These are phyloP conservation scores for Aurelia sp. DNA, from an alignment of 30 jellyfish, hydroid and myxozoan genomes.

Conservation along the genomic window DNA sequence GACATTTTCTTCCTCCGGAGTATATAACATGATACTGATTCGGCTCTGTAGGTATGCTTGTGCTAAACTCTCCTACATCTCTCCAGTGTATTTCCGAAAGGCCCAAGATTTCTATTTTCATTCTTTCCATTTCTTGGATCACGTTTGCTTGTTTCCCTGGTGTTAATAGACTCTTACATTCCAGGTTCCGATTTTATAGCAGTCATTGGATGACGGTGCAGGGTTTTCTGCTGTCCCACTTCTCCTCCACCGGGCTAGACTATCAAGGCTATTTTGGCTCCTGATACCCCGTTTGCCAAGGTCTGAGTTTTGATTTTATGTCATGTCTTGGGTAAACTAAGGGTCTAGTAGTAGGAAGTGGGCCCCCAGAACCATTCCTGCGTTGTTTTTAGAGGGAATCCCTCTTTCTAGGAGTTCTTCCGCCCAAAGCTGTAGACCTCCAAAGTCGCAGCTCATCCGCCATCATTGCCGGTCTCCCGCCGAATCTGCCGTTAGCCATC, in stretches of 20 bases:
- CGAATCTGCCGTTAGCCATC: not conserved
- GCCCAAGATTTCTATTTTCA: constrained; percentile 9
- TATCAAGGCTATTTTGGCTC: too few species aligned
- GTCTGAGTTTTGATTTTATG: too few species aligned
- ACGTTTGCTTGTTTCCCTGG: constrained; percentile 4
- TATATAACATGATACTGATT: not conserved
- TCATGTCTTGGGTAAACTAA: too few species aligned
- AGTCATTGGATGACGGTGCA: constrained; percentile 46
- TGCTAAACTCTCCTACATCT: constrained; percentile 2
- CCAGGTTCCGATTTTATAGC: constrained; percentile 20
- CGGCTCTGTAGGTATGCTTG: constrained; percentile 11
- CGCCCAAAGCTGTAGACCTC: not conserved
- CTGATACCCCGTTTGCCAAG: too few species aligned
- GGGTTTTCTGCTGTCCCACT: constrained; percentile 37
- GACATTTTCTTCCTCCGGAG: constrained; percentile 7
- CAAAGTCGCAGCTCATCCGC: not conserved
- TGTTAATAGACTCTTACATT: constrained; percentile 12
- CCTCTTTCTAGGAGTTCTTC: not conserved
- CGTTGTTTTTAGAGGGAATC: not conserved
- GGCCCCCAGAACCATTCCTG: too few species aligned
- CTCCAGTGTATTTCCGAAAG: constrained; percentile 6
- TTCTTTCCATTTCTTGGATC: constrained; percentile 7
- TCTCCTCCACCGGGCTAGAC: constrained; percentile 28
- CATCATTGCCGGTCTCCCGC: constrained; percentile 5
- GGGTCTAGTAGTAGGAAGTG: too few species aligned